Conservation (phyloP, 2,113 vertebrate genomes). For the Nibea coibor region DNA sequence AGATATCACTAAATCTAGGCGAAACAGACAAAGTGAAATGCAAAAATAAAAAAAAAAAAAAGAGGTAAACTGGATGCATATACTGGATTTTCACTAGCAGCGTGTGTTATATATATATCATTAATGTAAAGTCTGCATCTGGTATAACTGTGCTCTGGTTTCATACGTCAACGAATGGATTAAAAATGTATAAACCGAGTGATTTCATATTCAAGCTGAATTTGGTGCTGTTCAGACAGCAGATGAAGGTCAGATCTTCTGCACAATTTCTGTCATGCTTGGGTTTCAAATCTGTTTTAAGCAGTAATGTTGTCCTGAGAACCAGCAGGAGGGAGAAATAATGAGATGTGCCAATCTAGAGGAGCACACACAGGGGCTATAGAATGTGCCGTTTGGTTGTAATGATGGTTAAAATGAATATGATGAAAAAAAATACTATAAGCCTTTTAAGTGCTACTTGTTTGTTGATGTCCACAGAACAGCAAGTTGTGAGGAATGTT, state of each 20-base stretch:
- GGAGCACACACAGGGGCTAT: constrained; percentile 3
- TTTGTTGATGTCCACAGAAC: constrained; percentile 1
- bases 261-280: neutral
- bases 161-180: constrained; percentile 13
- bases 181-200: constrained; percentile 40
- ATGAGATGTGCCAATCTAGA: constrained; percentile 46
- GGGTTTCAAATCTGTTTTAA: constrained; percentile 26
- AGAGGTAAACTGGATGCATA: neutral
- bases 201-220: constrained; percentile 17
- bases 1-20: constrained; percentile 9
- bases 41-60: neutral
- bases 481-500: constrained; percentile 2
- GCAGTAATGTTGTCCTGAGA: constrained; percentile 17
- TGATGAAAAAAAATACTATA: constrained; percentile 40
- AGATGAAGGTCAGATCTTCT: constrained; percentile 22
- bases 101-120: neutral
- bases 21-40: neutral
- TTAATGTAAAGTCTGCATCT: neutral
- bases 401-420: constrained; percentile 1
- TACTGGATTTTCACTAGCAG: neutral
- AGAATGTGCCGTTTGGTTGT: constrained; percentile 25
- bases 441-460: constrained; percentile 26
- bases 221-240: constrained; percentile 19
- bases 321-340: constrained; percentile 53
- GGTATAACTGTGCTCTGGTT: neutral